A percentile compares a stretch with the other conserved stretches of the same genome.
Conservation (phyloP, 23 tunicate species). For the Styela plicata region DNA sequence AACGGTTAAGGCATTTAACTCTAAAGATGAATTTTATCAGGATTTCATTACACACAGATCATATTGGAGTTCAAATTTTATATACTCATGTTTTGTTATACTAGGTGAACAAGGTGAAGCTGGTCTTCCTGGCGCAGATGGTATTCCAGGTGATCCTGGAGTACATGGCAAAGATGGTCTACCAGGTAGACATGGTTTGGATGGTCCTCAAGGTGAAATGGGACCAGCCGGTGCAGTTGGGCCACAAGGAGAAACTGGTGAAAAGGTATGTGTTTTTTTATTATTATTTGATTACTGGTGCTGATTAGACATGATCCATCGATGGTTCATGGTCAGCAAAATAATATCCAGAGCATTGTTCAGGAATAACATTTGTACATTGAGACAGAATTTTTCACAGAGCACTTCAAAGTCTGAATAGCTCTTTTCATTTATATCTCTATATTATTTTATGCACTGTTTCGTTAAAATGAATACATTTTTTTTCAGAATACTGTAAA, state of each 20-base stretch:
- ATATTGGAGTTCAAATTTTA: background rate
- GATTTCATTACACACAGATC: background rate
- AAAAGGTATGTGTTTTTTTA: conserved; percentile 26
- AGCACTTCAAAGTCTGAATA: no score
- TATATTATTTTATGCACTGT: no score
- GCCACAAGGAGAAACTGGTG: conserved; percentile 10
- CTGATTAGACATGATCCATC: no score
- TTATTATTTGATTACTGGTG: no score
- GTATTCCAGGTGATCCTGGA: conserved; percentile 31
- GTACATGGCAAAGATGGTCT: conserved; percentile 21
- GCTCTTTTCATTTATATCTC: no score
- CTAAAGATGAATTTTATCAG: background rate
- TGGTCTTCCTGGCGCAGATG: conserved; percentile 26
- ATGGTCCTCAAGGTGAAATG: background rate
- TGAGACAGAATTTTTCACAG: no score
- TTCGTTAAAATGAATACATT: no score
- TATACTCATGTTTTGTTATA: background rate
- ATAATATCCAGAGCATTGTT: no score
- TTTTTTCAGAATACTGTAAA: background rate
- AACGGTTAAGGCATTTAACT: background rate
- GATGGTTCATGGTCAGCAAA: no score
- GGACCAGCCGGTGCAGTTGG: background rate
- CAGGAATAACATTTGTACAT: no score
- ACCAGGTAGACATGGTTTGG: conserved; percentile 19
- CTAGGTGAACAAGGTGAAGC: conserved; percentile 7